Evolutionary conservation across 1,140 invertebrate genomes (phyloP), one percentile per base, ranked within the genome.

Genomic region (Radopholus similis): DNA sequence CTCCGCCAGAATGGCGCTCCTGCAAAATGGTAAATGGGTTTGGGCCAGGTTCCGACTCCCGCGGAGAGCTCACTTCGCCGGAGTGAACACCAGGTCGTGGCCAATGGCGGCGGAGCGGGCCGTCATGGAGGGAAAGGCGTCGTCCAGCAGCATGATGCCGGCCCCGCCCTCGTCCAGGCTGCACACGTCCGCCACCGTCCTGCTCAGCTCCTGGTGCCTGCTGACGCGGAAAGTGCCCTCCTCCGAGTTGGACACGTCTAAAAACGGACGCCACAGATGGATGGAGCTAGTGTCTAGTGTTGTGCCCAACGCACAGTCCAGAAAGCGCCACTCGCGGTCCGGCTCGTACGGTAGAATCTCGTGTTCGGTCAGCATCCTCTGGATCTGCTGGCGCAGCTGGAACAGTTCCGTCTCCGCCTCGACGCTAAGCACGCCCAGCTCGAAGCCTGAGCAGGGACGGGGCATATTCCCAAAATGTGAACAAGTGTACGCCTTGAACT

Each of bases 161-260:
- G 59, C 18, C 26, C 44, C 35, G 44, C 76, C 74, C 58, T 80
- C 79, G 44, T 80, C 77, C n/a, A 81, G 44, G 53, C 77, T 82
- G 51, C 78, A 81, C 28, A 82, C 64, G 69, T 81, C 79, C 21
- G 81, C 80, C 28, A 81, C 60, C 32, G 73, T 60, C 40, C 77
- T 67, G 38, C 71, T 65, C 47, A 68, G 68, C 66, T 81, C 79
- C 38, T 82, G 75, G 53, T 82, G 75, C 9, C 78, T 64, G 11
- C 80, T 81, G 38, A 81, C 66, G 18, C 79, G 77, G 60, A 81
- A 81, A 37, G 78, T 82, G 57, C 79, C 79, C 71, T 81, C 79
- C 65, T 81, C 79, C 2, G 76, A 67, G 38, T 80, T 81, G 23
- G 80, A 74, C 11, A 82, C 72, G 66, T 81, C 79, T 82, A 56